phyloP scores from a whole-genome alignment of 1,140 invertebrate species.

The Acyrthosiphon pisum region DNA sequence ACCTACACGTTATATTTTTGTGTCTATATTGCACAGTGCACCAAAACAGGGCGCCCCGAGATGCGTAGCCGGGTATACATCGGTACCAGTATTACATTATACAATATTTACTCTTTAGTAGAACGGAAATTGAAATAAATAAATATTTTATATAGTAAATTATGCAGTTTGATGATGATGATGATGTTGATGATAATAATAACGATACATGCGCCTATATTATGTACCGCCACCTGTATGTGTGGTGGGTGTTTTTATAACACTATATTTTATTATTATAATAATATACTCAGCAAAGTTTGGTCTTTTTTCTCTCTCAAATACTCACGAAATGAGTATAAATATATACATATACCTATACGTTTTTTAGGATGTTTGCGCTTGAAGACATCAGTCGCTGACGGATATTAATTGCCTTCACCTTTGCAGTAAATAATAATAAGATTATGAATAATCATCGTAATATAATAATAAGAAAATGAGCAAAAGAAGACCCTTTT shows the following conservation, averaged over 20 bases:
- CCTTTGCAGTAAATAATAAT: constrained; percentile 25
- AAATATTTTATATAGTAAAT: neutral
- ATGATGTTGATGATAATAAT: neutral
- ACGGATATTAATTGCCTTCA: constrained; percentile 38
- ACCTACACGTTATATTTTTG: neutral
- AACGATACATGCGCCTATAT: neutral
- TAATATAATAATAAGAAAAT: constrained; percentile 18
- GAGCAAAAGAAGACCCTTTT: neutral
- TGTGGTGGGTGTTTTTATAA: neutral
- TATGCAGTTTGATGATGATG: neutral
- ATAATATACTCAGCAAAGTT: neutral
- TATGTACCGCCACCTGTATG: neutral
- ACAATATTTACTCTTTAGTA: neutral
- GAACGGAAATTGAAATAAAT: neutral
- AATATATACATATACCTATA: neutral
- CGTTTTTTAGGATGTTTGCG: neutral
- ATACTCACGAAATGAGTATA: neutral
- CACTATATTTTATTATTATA: neutral
- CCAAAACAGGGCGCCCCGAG: neutral
- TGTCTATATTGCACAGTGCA: neutral
- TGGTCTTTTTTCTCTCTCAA: neutral
- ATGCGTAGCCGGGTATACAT: neutral
- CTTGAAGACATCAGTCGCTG: neutral
- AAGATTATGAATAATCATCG: constrained; percentile 41
- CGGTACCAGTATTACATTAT: no score